A percentile compares a stretch with the other conserved stretches of the same genome.
These are phyloP conservation scores for Zaprionus ghesquierei DNA, from an alignment of 1,140 invertebrate species.

Conservation along the genomic window DNA sequence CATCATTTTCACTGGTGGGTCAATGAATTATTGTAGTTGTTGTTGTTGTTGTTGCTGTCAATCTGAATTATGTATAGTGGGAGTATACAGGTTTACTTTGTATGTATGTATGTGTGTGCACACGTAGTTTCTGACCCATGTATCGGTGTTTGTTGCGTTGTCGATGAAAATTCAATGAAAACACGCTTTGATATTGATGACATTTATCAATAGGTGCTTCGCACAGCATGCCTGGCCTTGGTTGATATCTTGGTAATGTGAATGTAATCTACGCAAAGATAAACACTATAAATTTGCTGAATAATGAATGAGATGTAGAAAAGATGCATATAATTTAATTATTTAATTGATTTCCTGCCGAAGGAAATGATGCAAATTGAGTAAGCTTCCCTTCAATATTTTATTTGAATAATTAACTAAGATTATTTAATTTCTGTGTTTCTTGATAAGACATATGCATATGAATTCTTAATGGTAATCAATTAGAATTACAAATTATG, in stretches of 20 bases:
- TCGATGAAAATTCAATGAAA: conserved; percentile 21
- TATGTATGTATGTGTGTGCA: conserved; percentile 13
- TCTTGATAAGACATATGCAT: background rate
- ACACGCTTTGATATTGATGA: background rate
- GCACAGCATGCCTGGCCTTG: background rate
- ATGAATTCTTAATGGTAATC: background rate
- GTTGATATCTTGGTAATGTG: background rate
- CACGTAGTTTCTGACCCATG: conserved; percentile 5
- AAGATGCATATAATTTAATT: background rate
- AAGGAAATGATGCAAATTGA: background rate
- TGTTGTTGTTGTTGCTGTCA: conserved; percentile 34
- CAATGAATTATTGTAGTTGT: conserved; percentile 26
- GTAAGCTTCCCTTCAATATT: background rate
- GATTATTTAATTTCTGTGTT: background rate
- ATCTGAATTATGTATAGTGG: conserved; percentile 16
- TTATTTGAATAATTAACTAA: background rate
- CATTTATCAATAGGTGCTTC: background rate
- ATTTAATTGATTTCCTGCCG: background rate
- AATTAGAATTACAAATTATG: background rate
- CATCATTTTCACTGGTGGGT: conserved; percentile 40
- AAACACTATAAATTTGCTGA: background rate
- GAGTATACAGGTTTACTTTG: conserved; percentile 26
- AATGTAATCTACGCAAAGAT: background rate
- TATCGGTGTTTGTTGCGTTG: conserved; percentile 33
- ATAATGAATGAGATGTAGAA: no score